phyloP scores from a whole-genome alignment of 2,797 vertebrate genomes.

The Merluccius polli region DNA sequence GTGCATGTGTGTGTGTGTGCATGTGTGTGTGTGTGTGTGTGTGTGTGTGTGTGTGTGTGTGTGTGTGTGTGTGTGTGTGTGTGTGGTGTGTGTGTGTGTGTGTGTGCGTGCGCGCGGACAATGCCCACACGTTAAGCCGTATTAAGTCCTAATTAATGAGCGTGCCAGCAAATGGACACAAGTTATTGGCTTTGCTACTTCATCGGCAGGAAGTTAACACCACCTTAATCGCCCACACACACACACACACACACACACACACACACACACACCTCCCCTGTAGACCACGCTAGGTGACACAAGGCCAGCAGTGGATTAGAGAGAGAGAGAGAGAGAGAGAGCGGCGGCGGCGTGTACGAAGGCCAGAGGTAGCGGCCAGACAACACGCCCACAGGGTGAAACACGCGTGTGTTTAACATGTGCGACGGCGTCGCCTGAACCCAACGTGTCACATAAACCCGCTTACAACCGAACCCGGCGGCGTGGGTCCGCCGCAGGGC shows the following conservation, averaged over 20 bases:
- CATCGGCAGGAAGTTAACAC: slow-evolving; percentile 76
- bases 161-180: slow-evolving; percentile 81
- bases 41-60: slow-evolving; percentile 1
- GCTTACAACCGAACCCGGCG: slow-evolving; percentile 41
- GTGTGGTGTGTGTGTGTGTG: slow-evolving; percentile 30
- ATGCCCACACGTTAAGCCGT: slow-evolving; percentile 84
- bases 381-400: slow-evolving; percentile 14
- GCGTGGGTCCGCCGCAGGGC: slow-evolving; percentile 30
- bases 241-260: slow-evolving; percentile 28
- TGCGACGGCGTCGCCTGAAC: slow-evolving; percentile 43
- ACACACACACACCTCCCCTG: slow-evolving; percentile 20
- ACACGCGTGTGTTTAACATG: slow-evolving; percentile 31
- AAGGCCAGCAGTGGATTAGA: slow-evolving; percentile 50
- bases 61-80: slow-evolving; percentile 25
- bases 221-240: slow-evolving; percentile 68
- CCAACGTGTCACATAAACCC: slow-evolving; percentile 44
- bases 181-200: slow-evolving; percentile 88
- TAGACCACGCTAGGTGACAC: slow-evolving; percentile 34
- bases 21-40: slow-evolving; percentile 3
- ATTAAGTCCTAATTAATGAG: slow-evolving; percentile 96
- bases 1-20: neutral
- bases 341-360: slow-evolving; percentile 28
- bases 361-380: slow-evolving; percentile 55
- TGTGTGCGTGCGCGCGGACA: slow-evolving; percentile 47
- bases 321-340: slow-evolving; percentile 18